Conservation (phyloP, 2,888 invertebrate species). For the Netelia inedita region DNA sequence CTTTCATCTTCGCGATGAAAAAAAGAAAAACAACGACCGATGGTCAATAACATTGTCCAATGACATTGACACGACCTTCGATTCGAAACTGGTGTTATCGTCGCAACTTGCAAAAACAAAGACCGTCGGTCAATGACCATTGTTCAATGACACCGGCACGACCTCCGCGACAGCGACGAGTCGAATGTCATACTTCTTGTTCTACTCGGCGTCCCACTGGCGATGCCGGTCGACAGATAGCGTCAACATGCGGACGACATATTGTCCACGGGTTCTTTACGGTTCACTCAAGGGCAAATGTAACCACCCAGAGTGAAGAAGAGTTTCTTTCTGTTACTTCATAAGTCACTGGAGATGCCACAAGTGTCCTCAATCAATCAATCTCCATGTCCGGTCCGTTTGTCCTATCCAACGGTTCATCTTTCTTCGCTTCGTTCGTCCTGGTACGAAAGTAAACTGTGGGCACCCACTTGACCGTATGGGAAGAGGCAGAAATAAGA, state of each 20-base stretch:
- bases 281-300: background rate
- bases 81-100: no score
- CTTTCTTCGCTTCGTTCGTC: slow-evolving; percentile 10
- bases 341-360: slow-evolving; percentile 27
- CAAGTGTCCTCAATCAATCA: slow-evolving; percentile 53
- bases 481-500: slow-evolving; percentile 25
- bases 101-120: background rate
- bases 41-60: background rate
- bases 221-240: slow-evolving; percentile 8
- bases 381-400: slow-evolving; percentile 37
- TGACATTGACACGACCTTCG: background rate
- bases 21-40: background rate
- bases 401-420: slow-evolving; percentile 34
- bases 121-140: background rate
- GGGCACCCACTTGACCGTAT: slow-evolving; percentile 15
- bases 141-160: background rate
- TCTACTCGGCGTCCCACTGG: background rate
- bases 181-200: background rate
- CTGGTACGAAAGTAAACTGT: slow-evolving; percentile 3
- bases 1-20: background rate
- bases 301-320: background rate
- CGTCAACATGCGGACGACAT: slow-evolving; percentile 4
- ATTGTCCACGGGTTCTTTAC: background rate
- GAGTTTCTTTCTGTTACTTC: slow-evolving; percentile 41
- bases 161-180: background rate